Conservation (phyloP, 2,113 vertebrate species). For the Dasypus novemcinctus region DNA sequence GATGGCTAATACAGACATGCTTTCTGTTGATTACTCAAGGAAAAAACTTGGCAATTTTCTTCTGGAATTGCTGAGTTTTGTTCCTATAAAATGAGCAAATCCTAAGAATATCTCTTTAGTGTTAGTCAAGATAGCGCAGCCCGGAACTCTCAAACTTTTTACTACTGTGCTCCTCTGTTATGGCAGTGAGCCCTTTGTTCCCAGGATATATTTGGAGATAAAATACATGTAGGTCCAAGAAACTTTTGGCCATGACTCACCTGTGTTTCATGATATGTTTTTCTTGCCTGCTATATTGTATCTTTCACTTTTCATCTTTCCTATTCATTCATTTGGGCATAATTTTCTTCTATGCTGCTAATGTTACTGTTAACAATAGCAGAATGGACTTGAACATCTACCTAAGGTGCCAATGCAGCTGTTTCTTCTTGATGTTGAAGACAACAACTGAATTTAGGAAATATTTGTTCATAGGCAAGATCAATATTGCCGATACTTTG, state of each 20-base stretch:
- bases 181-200: background rate
- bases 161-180: background rate
- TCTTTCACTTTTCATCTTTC: background rate
- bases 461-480: background rate
- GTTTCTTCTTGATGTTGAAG: background rate
- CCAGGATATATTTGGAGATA: background rate
- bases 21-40: background rate
- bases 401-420: background rate
- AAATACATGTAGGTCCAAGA: background rate
- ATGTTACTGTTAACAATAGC: background rate
- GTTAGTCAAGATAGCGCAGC: background rate
- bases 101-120: background rate
- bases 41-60: background rate
- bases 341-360: background rate
- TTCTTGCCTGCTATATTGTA: background rate
- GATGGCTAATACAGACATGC: background rate
- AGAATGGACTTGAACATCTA: background rate
- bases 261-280: background rate
- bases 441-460: background rate
- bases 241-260: background rate
- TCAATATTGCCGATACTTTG: background rate
- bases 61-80: background rate
- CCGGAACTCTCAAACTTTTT: background rate
- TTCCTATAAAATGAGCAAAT: background rate
- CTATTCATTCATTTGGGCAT: background rate